Evolutionary conservation across 2,888 invertebrate genomes (phyloP), one percentile per base, ranked within the genome.

Genomic region (Belgica antarctica): DNA sequence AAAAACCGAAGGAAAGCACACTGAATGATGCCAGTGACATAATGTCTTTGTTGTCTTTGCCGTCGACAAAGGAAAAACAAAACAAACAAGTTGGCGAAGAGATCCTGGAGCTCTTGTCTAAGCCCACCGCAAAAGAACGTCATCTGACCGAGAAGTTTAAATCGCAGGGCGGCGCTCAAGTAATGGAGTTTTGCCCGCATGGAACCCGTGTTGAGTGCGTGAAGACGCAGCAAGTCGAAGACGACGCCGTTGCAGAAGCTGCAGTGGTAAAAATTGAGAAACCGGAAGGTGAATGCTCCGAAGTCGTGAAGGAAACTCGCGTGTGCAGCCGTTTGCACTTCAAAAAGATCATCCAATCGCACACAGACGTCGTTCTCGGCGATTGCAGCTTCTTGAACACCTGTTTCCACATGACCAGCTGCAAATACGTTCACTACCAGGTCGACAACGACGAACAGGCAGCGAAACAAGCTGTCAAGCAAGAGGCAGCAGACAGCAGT

Each of bases 391-490:
- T 98, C 79, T 83, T 98, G 1, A 98, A 98, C 79, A 98, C 97
- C 0, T 98, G 97, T 79, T 98, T 98, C 78, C 97, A 98, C 77
- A 97, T 98, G 96, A 96, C 97, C 74, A 94, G 93, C 41, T 98
- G 97, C 87, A 96, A 96, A 87, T 96, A 96, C 77, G 96, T 98
- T 0, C 97, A 98, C 79, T 98, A 98, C 76, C 94, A 97, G 82
- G 96, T 98, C 0, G 96, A 97, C 77, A 87, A 89, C 72, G 82
- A 84, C 0, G 85, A 85, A 22, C 82, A 82, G 70, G 28, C 47
- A 34, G 24, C 24, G 15, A 63, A 28, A 31, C 65, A 62, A 34
- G 7, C 46, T 15, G 22, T 78, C 77, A n/a, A 81, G 78, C 3
- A 81, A 78, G 74, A 75, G 75, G 17, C 71, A 76, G 25, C 78